Evolutionary conservation across 1,140 invertebrate genomes (phyloP), one percentile per base, ranked within the genome.

Genomic region (Zelostemma sp.): DNA sequence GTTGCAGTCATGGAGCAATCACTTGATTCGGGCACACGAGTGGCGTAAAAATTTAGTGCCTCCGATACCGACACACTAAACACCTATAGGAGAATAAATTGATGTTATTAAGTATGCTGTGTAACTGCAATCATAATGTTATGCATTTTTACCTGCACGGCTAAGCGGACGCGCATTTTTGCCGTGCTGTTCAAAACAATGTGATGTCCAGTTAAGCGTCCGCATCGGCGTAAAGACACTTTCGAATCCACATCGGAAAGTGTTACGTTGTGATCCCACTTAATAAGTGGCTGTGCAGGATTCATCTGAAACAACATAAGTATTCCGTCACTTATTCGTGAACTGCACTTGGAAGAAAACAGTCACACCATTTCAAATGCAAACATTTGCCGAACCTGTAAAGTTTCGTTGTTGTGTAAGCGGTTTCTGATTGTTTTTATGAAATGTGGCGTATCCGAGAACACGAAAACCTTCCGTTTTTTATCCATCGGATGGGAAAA

Each of bases 361-460:
- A n/a, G n/a, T n/a, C n/a, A n/a, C n/a, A n/a, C n/a, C n/a, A n/a
- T 35, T n/a, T 6, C 33, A 2, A n/a, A 35, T 28, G 25, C 25
- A 28, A 28, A 28, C 3, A 8, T 28, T 33, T 25, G 14, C 15
- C n/a, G n/a, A 55, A 68, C 59, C 59, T 54, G 33, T 14, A 12
- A 55, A 51, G 28, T 57, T 43, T 2, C 50, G 12, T 45, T 58
- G 46, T 49, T 59, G 28, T 14, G 72, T 8, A 1, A 9, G 2
- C 66, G 43, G 47, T 68, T 73, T 15, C 56, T 41, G 1, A 75
- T 62, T 12, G 51, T 68, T 33, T 75, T 69, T 3, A 75, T 54
- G 0, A 66, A 17, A 33, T 68, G 57, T 1, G 53, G 61, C 2
- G 59, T 63, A 25, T 70, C 67, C 0, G 63, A 68, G 18, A 68